Conservation (phyloP, 2,888 invertebrate species). For the Ellobium chinense region DNA sequence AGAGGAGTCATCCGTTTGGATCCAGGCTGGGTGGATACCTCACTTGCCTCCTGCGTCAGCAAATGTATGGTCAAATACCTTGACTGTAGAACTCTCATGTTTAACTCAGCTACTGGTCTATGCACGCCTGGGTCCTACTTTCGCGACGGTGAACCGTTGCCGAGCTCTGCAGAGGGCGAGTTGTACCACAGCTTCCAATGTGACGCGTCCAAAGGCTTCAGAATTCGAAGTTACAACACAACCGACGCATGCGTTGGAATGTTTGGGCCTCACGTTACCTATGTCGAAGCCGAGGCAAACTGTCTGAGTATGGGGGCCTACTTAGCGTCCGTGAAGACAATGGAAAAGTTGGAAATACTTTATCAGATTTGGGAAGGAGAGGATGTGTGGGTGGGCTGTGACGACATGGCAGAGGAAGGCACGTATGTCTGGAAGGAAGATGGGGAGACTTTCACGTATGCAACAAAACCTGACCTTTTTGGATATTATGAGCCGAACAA, state of each 20-base stretch:
- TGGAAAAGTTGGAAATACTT: not conserved
- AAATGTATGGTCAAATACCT: not conserved
- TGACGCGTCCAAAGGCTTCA: not conserved
- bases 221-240: not conserved
- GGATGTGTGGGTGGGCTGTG: not conserved
- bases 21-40: not conserved
- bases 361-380: not conserved
- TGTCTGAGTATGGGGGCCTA: not conserved
- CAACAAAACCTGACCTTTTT: not conserved
- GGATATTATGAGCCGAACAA: not conserved
- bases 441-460: not conserved
- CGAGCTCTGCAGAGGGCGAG: not conserved
- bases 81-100: not conserved
- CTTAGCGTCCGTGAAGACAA: not conserved
- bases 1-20: not conserved
- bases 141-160: not conserved
- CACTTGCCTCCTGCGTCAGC: not conserved
- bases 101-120: not conserved
- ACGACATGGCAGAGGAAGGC: not conserved
- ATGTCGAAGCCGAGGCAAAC: not conserved
- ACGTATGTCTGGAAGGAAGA: slow-evolving; percentile 5
- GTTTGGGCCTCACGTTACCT: not conserved
- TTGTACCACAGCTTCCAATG: not conserved
- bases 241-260: not conserved
- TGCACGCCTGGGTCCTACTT: not conserved